Conservation (phyloP, 2,797 vertebrate genomes). For the Leptatherina wallacei region DNA sequence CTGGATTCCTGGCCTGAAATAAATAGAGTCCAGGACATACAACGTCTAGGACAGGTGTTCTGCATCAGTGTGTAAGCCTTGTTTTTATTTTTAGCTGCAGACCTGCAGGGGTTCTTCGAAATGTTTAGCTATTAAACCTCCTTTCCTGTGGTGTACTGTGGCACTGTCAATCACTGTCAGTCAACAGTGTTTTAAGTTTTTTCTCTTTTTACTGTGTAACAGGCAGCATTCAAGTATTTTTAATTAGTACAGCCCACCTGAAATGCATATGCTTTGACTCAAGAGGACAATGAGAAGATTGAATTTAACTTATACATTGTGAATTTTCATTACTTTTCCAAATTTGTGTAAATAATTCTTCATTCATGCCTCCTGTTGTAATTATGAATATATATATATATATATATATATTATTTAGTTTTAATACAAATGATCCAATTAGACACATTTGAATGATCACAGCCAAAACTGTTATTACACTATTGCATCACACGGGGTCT, state of each 20-base stretch:
- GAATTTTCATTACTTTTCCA: neutral
- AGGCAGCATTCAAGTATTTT: conserved; percentile 2
- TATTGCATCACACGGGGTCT: conserved; percentile 34
- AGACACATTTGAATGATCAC: conserved; percentile 43
- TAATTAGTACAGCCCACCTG: neutral
- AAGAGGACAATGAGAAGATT: neutral
- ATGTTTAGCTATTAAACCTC: conserved; percentile 66
- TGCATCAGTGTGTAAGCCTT: conserved; percentile 76
- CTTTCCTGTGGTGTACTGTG: conserved; percentile 48
- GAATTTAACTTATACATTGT: neutral
- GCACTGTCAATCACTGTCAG: conserved; percentile 53
- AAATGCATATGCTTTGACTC: neutral
- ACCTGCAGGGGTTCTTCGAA: conserved; percentile 70
- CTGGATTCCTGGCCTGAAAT: conserved; percentile 13
- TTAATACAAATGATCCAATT: conserved; percentile 64
- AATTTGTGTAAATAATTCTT: conserved; percentile 11
- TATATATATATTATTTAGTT: conserved; percentile 24
- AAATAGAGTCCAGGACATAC: conserved; percentile 47
- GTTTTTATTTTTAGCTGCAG: conserved; percentile 81
- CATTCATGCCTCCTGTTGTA: conserved; percentile 21
- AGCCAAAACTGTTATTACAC: conserved; percentile 38
- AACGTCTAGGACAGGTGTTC: conserved; percentile 70
- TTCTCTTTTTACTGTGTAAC: neutral
- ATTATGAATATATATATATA: conserved; percentile 33
- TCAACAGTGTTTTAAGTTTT: conserved; percentile 23